phyloP scores from a whole-genome alignment of 2,797 vertebrate species.

The Oreochromis grahami region DNA sequence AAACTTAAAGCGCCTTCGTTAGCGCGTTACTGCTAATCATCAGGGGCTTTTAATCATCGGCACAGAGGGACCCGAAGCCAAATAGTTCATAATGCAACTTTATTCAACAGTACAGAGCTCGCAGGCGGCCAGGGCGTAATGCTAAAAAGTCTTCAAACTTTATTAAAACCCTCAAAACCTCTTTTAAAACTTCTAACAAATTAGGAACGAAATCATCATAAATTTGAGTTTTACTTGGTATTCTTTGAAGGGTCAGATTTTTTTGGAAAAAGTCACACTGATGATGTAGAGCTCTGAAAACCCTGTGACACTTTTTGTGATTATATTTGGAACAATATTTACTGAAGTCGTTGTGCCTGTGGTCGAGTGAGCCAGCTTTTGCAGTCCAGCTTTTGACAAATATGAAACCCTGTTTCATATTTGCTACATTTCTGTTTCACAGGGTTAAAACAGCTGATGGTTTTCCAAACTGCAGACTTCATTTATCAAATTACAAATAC shows the following conservation, averaged over 20 bases:
- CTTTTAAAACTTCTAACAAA: not conserved
- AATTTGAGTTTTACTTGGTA: not conserved
- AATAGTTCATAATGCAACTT: not conserved
- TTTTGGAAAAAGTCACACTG: not conserved
- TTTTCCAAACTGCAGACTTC: not conserved
- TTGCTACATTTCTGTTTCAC: not conserved
- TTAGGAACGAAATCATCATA: not conserved
- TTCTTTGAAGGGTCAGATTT: not conserved
- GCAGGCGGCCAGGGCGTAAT: not conserved
- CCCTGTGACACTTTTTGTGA: not conserved
- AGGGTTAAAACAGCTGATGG: not conserved
- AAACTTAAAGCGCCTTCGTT: not conserved
- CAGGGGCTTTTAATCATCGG: not conserved
- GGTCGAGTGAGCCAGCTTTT: too few species aligned
- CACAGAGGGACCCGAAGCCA: not conserved
- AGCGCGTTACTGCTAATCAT: not conserved
- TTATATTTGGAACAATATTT: too few species aligned
- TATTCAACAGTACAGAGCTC: not conserved
- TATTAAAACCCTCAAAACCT: not conserved
- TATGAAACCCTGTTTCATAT: not conserved
- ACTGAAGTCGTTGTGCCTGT: too few species aligned
- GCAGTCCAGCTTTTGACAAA: too few species aligned
- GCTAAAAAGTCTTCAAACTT: not conserved
- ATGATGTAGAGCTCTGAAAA: not conserved
- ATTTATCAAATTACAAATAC: not conserved